Percentiles rank a stretch among this genome's conserved stretches.
These are phyloP conservation scores for Seladonia tumulorum DNA, from an alignment of 2,888 invertebrate genomes.

Conservation along the genomic window DNA sequence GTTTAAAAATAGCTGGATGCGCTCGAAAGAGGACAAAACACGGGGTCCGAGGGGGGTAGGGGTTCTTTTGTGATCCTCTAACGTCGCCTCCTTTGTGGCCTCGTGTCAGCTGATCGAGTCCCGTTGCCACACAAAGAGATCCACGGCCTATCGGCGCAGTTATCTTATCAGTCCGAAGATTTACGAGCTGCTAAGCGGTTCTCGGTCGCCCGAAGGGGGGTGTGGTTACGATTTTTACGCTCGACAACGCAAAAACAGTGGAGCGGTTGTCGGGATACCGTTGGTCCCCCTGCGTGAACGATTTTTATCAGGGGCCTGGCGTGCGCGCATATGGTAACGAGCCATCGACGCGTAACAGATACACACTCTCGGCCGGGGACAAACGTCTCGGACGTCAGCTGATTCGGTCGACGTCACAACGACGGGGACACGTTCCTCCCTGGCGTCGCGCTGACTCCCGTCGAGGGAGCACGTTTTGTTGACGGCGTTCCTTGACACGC, in stretches of 20 bases:
- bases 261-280: background rate
- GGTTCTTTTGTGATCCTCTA: background rate
- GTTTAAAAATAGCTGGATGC: constrained; percentile 55
- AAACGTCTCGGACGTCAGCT: constrained; percentile 59
- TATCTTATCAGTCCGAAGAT: constrained; percentile 45
- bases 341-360: background rate
- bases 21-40: constrained; percentile 30
- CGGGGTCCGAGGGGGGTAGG: background rate
- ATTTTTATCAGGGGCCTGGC: background rate
- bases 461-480: constrained; percentile 57
- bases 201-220: background rate
- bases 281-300: background rate
- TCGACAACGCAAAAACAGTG: background rate
- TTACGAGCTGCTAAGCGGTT: background rate
- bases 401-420: constrained; percentile 71
- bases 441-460: constrained; percentile 37
- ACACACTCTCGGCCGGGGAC: constrained; percentile 4
- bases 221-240: background rate
- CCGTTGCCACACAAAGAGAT: constrained; percentile 10
- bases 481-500: constrained; percentile 40
- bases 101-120: constrained; percentile 42
- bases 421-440: constrained; percentile 64
- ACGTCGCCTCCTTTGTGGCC: constrained; percentile 1
- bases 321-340: background rate
- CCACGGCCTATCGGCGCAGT: constrained; percentile 2